These are phyloP conservation scores for Lasius fuliginosus DNA, from an alignment of 2,888 invertebrate genomes.

Conservation along the genomic window DNA sequence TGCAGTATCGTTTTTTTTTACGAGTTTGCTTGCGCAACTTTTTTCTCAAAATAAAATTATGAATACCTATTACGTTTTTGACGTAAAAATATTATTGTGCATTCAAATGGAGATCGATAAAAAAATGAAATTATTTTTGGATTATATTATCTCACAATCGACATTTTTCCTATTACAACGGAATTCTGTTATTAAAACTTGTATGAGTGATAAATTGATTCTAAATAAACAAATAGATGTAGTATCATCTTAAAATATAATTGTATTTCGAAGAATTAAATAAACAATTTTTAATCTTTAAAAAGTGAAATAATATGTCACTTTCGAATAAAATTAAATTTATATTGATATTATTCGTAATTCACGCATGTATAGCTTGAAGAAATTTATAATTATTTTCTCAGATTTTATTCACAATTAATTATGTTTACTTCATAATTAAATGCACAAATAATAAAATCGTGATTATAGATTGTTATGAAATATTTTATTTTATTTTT, in stretches of 20 bases:
- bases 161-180: background rate
- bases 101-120: background rate
- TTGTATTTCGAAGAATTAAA: background rate
- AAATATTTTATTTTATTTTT: background rate
- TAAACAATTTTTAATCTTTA: background rate
- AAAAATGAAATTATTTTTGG: background rate
- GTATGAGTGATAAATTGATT: background rate
- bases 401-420: background rate
- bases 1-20: background rate
- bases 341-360: background rate
- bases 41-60: background rate
- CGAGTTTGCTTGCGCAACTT: background rate
- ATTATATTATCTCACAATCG: background rate
- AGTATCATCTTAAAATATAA: background rate
- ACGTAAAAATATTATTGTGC: background rate
- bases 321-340: background rate
- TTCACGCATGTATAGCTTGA: background rate
- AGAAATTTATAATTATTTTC: background rate
- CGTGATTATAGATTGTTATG: background rate
- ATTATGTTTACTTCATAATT: background rate
- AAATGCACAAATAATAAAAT: slow-evolving; percentile 1
- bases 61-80: background rate
- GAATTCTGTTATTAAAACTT: background rate
- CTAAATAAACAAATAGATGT: background rate
- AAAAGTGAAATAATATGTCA: background rate